Evolutionary conservation across 2,888 invertebrate species (phyloP).

Genomic region (Caenorhabditis virilis): DNA sequence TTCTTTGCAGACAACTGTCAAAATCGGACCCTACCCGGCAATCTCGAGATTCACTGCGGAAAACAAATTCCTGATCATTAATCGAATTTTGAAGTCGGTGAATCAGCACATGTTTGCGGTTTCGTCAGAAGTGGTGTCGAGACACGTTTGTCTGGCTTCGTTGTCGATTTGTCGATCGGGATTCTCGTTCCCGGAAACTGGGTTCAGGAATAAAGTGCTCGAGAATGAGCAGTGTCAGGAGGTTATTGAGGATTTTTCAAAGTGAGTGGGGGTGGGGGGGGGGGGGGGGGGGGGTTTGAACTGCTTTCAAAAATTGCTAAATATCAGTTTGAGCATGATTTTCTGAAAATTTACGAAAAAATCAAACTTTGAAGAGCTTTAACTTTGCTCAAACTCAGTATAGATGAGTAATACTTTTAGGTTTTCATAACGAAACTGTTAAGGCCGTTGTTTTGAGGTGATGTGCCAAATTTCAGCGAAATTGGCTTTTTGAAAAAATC

Average conservation of each 20-base stretch:
- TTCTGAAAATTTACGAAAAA: no score
- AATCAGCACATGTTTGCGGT: constrained; percentile 40
- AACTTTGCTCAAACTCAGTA: no score
- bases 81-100: constrained; percentile 84
- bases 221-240: constrained; percentile 43
- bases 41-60: constrained; percentile 88
- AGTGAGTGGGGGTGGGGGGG: no score
- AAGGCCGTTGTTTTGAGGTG: no score
- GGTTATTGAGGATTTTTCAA: constrained; percentile 55
- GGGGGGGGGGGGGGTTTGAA: no score
- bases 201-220: constrained; percentile 32
- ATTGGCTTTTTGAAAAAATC: no score
- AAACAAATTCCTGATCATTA: constrained; percentile 82
- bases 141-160: constrained; percentile 37
- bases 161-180: constrained; percentile 42
- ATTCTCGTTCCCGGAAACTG: constrained; percentile 45
- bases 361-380: no score
- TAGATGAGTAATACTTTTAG: no score
- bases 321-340: no score
- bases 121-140: constrained; percentile 36
- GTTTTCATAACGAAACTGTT: no score
- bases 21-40: constrained; percentile 88
- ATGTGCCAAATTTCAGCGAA: no score
- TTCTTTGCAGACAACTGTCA: constrained; percentile 73
- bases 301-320: no score